phyloP scores from a whole-genome alignment of 2,113 vertebrate species.

The Sinocyclocheilus maitianheensis region DNA sequence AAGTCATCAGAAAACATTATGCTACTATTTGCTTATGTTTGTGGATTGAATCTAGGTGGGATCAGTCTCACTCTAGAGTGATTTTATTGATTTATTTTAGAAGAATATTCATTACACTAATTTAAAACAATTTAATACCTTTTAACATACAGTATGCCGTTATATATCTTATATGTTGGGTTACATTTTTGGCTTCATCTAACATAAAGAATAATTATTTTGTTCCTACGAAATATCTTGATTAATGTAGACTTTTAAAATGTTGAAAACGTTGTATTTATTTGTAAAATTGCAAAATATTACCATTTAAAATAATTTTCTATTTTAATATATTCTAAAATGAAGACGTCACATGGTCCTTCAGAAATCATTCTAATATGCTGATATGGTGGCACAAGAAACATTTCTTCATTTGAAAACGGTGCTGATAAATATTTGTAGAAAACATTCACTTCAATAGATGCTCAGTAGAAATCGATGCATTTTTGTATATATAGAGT shows the following conservation, averaged over 20 bases:
- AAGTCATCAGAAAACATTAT: no score
- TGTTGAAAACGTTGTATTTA: no score
- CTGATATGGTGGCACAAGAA: not conserved
- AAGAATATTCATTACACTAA: no score
- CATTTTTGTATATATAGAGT: not conserved
- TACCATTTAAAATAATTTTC: not conserved
- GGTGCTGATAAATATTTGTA: not conserved
- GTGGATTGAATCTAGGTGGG: no score
- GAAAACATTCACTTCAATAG: not conserved
- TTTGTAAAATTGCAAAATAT: not conserved
- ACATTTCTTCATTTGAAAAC: no score
- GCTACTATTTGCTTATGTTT: no score
- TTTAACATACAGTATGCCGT: no score
- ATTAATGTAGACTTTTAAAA: not conserved
- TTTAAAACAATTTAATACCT: no score
- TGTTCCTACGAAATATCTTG: not conserved
- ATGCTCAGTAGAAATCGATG: not conserved
- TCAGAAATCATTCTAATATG: not conserved
- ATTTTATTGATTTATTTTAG: no score
- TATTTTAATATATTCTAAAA: not conserved
- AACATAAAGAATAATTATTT: not conserved
- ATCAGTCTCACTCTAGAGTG: no score
- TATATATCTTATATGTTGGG: no score
- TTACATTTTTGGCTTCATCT: not conserved
- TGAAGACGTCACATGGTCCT: not conserved